Base-by-base conservation (phyloP, 2,888 invertebrate genomes). In the Cryptus viduatorius region DNA sequence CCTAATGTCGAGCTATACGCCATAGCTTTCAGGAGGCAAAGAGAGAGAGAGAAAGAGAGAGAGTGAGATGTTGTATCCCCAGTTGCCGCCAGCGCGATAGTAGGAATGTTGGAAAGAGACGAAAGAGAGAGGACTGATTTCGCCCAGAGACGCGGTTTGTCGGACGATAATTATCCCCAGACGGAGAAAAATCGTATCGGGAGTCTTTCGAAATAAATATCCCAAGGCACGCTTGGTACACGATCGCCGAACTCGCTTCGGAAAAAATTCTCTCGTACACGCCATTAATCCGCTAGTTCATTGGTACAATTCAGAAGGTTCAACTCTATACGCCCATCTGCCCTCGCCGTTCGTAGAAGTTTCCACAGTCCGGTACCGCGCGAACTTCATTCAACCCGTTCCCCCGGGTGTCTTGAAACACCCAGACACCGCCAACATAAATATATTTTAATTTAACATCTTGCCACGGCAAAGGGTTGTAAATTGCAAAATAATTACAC, bases 401-500 rank as follows among this genome's bases (percentile, higher is more conserved):
- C 89, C 89, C 89, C 79, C 59, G 88, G 88, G 90, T 87, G 87
- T 89, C 87, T 86, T 89, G 88, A 88, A 88, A 89, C 88, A 86
- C 86, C 87, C 72, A 37, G 73, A 89, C 89, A 7, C 29, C 88
- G 84, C 86, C 88, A 89, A 86, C 90, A 89, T 90, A 91, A 92
- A 91, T 91, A 91, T 91, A 91, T 92, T 91, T 92, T 90, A 91
- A 91, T 92, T 90, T 88, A 88, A 89, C 90, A 90, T 89, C 87
- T 89, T 89, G 86, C 84, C 86, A 75, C 85, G 37, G 83, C 88
- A 88, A 89, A 88, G 88, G 90, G 88, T 89, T 89, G 91, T 89
- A 91, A 92, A 93, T 93, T 92, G 90, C 90, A 88, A 91, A 92
- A 92, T 92, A 92, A 93, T 93, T 92, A 90, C 89, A 87, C 87